Conservation (phyloP, 1,140 invertebrate species). For the Zaprionus davidi region DNA sequence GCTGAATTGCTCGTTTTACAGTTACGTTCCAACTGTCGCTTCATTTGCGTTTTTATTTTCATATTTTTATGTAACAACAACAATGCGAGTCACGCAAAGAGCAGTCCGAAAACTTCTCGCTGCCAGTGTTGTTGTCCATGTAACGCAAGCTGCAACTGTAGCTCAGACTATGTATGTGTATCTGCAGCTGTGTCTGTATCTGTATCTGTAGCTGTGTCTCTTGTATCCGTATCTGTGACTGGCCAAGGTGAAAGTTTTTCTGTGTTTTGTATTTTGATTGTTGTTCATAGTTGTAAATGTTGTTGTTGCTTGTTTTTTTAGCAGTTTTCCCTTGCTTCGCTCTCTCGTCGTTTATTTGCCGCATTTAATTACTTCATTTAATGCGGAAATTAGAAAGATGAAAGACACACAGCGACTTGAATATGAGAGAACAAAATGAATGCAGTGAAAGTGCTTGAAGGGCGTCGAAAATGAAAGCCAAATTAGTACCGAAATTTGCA, state of each 20-base stretch:
- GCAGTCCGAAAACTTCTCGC: conserved; percentile 23
- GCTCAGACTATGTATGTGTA: not conserved
- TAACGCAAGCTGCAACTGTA: not conserved
- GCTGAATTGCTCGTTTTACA: conserved; percentile 28
- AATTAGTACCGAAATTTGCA: conserved; percentile 22
- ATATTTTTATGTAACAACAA: conserved; percentile 39
- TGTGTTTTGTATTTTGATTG: conserved; percentile 40
- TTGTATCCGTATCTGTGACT: conserved; percentile 23
- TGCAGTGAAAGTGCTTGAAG: conserved; percentile 46
- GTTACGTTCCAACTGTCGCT: conserved; percentile 29
- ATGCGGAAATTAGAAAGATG: conserved; percentile 48
- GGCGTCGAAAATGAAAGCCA: conserved; percentile 35
- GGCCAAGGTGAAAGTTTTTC: conserved; percentile 54
- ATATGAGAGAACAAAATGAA: conserved; percentile 19
- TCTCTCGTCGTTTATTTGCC: conserved; percentile 27
- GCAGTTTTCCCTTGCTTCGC: conserved; percentile 10
- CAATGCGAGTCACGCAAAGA: conserved; percentile 13
- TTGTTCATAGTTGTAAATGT: conserved; percentile 21
- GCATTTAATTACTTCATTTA: conserved; percentile 51
- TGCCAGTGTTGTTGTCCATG: not conserved
- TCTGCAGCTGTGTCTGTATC: not conserved
- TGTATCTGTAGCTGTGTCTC: conserved; percentile 21
- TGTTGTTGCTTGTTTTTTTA: conserved; percentile 6
- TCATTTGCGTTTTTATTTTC: conserved; percentile 32
- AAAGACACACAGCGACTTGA: conserved; percentile 18